A percentile compares a stretch with the other conserved stretches of the same genome.
Conservation (phyloP, 2,797 vertebrate genomes). For the Crocidura indochinensis region DNA sequence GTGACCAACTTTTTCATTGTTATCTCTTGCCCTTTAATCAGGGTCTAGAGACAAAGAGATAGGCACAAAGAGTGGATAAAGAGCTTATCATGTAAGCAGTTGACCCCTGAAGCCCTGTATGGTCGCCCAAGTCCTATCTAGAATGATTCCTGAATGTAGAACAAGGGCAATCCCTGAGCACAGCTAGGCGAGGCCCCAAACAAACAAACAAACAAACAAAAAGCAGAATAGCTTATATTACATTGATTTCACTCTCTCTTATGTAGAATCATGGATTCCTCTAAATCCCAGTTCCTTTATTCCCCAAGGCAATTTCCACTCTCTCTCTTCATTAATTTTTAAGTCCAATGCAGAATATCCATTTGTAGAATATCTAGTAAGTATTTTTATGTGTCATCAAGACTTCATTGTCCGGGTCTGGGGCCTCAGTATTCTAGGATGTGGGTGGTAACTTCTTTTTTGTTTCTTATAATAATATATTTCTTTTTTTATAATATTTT, state of each 20-base stretch:
- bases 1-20: conserved; percentile 12
- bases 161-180: too few relatives aligned
- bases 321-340: conserved; percentile 3
- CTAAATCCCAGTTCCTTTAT: background rate
- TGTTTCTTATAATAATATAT: too few relatives aligned
- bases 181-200: too few relatives aligned
- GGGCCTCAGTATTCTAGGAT: background rate
- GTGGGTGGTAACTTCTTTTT: background rate
- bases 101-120: too few relatives aligned
- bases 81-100: too few relatives aligned
- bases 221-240: background rate
- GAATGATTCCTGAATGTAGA: too few relatives aligned
- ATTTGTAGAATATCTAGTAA: too few relatives aligned
- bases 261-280: too few relatives aligned
- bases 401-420: background rate
- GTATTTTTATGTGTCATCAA: background rate
- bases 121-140: too few relatives aligned
- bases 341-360: background rate
- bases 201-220: too few relatives aligned
- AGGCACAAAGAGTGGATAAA: too few relatives aligned
- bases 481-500: too few relatives aligned
- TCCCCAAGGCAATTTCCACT: conserved; percentile 8
- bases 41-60: background rate
- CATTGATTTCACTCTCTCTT: background rate
- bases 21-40: background rate